A percentile compares a stretch with the other conserved stretches of the same genome.
Evolutionary conservation across 2,113 vertebrate genomes (phyloP).

Genomic region (Equus quagga): DNA sequence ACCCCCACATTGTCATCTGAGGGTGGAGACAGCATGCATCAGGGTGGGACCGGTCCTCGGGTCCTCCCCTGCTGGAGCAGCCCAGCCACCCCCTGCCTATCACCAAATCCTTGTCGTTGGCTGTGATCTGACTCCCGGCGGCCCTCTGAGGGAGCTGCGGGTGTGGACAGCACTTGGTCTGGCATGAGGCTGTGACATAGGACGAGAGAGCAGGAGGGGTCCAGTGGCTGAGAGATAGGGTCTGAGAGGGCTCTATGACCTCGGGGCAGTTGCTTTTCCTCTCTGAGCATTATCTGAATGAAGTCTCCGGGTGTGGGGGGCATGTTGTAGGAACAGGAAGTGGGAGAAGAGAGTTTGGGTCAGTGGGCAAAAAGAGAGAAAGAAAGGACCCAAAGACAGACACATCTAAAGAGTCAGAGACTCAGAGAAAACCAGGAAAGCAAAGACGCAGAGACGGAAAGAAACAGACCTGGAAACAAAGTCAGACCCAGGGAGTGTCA

Average conservation of each 20-base stretch:
- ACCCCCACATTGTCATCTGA: slow-evolving; percentile 91
- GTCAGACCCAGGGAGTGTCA: not conserved
- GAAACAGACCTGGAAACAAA: not conserved
- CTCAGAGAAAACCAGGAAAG: not conserved
- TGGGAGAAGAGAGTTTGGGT: not conserved
- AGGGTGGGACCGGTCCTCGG: not conserved
- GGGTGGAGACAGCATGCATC: not conserved
- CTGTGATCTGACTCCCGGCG: not conserved
- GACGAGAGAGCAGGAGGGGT: not conserved
- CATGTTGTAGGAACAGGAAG: not conserved
- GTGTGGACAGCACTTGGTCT: not conserved
- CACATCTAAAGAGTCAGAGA: not conserved
- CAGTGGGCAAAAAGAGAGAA: not conserved
- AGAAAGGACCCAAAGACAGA: not conserved
- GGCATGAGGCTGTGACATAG: not conserved
- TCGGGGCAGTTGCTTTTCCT: not conserved
- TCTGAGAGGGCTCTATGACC: not conserved
- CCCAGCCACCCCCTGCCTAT: not conserved
- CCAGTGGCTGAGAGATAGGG: not conserved
- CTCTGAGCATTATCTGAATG: not conserved
- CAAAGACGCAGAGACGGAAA: not conserved
- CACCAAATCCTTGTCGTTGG: not conserved
- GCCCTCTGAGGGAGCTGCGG: not conserved
- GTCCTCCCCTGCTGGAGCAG: not conserved
- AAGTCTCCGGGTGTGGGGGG: not conserved